Base-by-base conservation (phyloP, 2,113 vertebrate genomes). In the Puntigrus tetrazona region DNA sequence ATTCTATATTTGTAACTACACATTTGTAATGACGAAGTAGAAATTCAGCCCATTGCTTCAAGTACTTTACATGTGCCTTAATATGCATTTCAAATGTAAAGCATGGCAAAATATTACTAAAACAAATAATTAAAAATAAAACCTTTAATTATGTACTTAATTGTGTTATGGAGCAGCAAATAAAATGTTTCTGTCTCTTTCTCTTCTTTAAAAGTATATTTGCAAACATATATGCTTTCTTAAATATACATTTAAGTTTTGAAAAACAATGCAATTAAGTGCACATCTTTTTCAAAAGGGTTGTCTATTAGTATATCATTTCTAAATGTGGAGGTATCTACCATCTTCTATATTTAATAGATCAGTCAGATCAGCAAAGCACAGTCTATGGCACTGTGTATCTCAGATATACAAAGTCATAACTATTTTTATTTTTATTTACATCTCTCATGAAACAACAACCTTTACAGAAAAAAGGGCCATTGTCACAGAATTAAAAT, bases 351-450 rank as follows among this genome's bases (percentile, higher is more conserved):
- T 70, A n/a, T 70, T 65, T 65, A 7, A 5, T 67, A 70, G 67
- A n/a, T 4, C 22, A 57, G 52, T 57, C 9, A 5, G 11, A 6
- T 27, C 11, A 27, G 25, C 25, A 63, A 63, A 63, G 2, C 5
- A 6, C 22, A 25, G n/a, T 41, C 70, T 7, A 8, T 36, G 61
- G 27, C 86, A 87, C 84, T 81, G 67, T 78, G 55, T 87, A 79
- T 78, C 65, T 90, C 63, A 86, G 77, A 92, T 89, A 91, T 89
- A 45, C 63, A 90, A 90, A 87, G 50, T 86, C 89, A 88, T 90
- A 87, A 88, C 72, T 57, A 16, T 29, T 84, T 83, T 61, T 87
- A 85, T 91, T 91, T 91, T 86, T 90, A 90, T 90, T 89, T 88
- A 87, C 76, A 88, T 80, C 5, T 75, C 9, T 41, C 74, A 82